Base-by-base conservation (phyloP, 2,888 invertebrate species). In the Tolmerus cingulatus region DNA sequence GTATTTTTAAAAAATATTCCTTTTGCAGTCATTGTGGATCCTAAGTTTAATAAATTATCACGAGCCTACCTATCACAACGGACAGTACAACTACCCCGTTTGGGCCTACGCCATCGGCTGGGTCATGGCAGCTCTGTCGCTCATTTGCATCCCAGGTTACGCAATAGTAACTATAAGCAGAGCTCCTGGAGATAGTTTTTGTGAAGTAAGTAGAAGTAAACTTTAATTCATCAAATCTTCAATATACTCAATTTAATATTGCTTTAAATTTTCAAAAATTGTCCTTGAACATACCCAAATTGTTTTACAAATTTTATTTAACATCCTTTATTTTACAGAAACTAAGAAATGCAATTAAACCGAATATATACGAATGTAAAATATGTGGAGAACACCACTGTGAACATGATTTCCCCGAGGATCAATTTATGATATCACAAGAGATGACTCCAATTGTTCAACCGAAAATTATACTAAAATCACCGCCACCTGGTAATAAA, bases 81-180 rank as follows among this genome's bases (percentile, higher is more conserved):
- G 96, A 88, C 94, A 94, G 87, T 96, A 96, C 90, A 93, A 93
- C 85, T 98, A 97, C 92, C 98, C 98, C 0, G 93, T 93, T 87
- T 98, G 98, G 97, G 97, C 97, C 34, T 96, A 97, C 90, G 95
- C 94, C 19, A 93, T 98, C 85, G 98, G 98, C 74, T 98, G 98
- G 98, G 93, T 95, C 89, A 96, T 98, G 89, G 96, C 97, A 0
- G 96, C 96, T 14, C 93, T 96, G 57, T 97, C 97, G 0, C 94
- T 98, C 88, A 92, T 97, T 43, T 97, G 97, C 92, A 97, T 98
- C 91, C 98, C 98, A 12, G 94, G 96, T 85, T 96, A 96, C 91
- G 97, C 97, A 66, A 92, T 97, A 79, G 95, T 96, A 89, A 95
- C 96, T 86, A 92, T 97, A 84, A 91, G 95, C 86, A 94, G 95